These are phyloP conservation scores for Orthosia gothica DNA, from an alignment of 2,888 invertebrate genomes.

Conservation along the genomic window DNA sequence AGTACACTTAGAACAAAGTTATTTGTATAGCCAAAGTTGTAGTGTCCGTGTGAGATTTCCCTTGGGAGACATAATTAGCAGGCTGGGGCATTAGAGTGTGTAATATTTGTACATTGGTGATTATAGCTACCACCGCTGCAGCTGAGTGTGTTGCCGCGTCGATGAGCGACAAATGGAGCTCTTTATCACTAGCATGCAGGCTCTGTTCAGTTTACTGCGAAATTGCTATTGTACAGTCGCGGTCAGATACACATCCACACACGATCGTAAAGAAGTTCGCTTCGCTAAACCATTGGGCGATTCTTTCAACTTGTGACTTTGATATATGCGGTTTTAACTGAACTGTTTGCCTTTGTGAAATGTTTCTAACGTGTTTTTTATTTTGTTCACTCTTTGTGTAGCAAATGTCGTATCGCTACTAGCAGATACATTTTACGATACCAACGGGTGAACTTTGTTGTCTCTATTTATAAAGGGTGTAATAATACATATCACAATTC, in stretches of 20 bases:
- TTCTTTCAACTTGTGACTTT: constrained; percentile 56
- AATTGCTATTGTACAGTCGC: constrained; percentile 48
- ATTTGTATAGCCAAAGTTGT: constrained; percentile 30
- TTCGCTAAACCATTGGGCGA: constrained; percentile 45
- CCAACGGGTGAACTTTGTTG: too few relatives aligned
- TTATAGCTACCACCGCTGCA: constrained; percentile 8
- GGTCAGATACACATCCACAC: constrained; percentile 39
- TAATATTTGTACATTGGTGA: constrained; percentile 5
- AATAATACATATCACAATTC: neutral
- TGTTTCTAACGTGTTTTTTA: neutral
- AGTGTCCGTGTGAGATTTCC: too few relatives aligned
- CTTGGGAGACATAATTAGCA: too few relatives aligned
- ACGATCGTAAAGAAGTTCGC: constrained; percentile 23
- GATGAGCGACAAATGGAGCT: constrained; percentile 38
- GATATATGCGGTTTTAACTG: constrained; percentile 60
- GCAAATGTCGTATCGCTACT: neutral
- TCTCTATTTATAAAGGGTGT: neutral
- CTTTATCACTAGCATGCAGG: constrained; percentile 49
- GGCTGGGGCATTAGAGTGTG: constrained; percentile 11
- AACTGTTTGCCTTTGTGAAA: constrained; percentile 32
- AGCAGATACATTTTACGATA: too few relatives aligned
- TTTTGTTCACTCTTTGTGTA: neutral
- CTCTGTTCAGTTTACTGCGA: constrained; percentile 47
- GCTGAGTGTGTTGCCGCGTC: constrained; percentile 30
- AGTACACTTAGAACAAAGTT: constrained; percentile 20